Evolutionary conservation across 2,888 invertebrate genomes (phyloP).

Genomic region (Cephonodes hylas): DNA sequence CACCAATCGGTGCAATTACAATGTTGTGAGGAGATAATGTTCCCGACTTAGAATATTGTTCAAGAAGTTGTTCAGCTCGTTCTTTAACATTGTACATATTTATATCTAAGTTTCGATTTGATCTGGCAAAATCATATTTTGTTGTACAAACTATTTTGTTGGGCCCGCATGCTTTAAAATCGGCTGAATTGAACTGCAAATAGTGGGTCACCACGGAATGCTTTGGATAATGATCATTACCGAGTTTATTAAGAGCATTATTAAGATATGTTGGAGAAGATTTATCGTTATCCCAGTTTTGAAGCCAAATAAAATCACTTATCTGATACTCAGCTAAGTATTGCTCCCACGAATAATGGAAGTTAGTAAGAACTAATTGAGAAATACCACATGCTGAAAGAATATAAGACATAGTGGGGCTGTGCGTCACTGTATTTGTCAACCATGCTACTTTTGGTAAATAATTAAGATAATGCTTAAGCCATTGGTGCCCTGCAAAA

Average conservation of each 20-base stretch:
- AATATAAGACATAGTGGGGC: slow-evolving; percentile 94
- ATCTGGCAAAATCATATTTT: slow-evolving; percentile 85
- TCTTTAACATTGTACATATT: slow-evolving; percentile 90
- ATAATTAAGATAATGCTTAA: slow-evolving; percentile 89
- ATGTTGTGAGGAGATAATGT: slow-evolving; percentile 94
- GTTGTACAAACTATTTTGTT: slow-evolving; percentile 45
- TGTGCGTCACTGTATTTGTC: slow-evolving; percentile 97
- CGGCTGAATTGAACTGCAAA: slow-evolving; percentile 64
- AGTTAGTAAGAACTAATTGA: slow-evolving; percentile 92
- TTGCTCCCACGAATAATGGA: slow-evolving; percentile 97
- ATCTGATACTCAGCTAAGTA: slow-evolving; percentile 92
- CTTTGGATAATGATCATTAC: slow-evolving; percentile 56
- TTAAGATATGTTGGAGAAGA: slow-evolving; percentile 48
- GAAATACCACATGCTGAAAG: slow-evolving; percentile 89
- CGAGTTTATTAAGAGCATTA: slow-evolving; percentile 51
- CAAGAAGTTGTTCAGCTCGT: slow-evolving; percentile 90
- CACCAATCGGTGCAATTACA: slow-evolving; percentile 94
- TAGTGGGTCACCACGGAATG: slow-evolving; percentile 60
- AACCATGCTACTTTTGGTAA: slow-evolving; percentile 93
- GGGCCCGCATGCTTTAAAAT: slow-evolving; percentile 64
- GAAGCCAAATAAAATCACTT: slow-evolving; percentile 95
- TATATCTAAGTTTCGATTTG: slow-evolving; percentile 87
- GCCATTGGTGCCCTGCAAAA: slow-evolving; percentile 95
- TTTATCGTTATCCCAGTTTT: slow-evolving; percentile 85
- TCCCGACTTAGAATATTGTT: slow-evolving; percentile 94